A percentile compares a stretch with the other conserved stretches of the same genome.
Conservation (phyloP, 2,797 vertebrate genomes). For the Melanotaenia pygmaea region DNA sequence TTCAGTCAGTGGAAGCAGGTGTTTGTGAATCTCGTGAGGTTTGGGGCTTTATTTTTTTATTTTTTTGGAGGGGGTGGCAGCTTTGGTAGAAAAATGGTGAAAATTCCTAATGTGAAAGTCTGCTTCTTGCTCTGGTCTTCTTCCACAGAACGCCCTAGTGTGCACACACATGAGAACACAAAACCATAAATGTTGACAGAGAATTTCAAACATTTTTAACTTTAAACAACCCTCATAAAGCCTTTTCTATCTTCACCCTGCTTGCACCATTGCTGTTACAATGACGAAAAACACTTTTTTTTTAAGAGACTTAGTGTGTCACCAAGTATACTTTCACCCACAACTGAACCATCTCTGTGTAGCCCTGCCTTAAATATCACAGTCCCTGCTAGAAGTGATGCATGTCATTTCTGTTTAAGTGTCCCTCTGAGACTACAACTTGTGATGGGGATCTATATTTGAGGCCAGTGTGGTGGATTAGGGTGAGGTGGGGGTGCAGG, state of each 20-base stretch:
- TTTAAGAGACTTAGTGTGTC: background rate
- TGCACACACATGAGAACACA: constrained; percentile 20
- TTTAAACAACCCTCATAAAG: background rate
- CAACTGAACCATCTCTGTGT: constrained; percentile 28
- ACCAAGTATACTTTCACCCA: background rate
- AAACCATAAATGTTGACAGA: constrained; percentile 41
- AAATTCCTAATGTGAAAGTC: constrained; percentile 83
- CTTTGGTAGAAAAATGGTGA: constrained; percentile 63
- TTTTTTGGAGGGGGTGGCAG: background rate
- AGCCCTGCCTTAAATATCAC: constrained; percentile 37
- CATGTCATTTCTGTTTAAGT: constrained; percentile 54
- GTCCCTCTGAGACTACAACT: constrained; percentile 56
- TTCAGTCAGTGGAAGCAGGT: constrained; percentile 81
- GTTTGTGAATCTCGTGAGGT: constrained; percentile 77
- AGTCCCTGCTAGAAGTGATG: constrained; percentile 50
- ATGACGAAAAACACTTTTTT: constrained; percentile 8
- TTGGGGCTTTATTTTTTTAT: constrained; percentile 27
- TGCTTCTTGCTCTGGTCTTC: constrained; percentile 70
- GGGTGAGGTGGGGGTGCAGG: constrained; percentile 43
- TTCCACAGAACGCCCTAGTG: constrained; percentile 54
- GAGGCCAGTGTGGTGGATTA: constrained; percentile 61
- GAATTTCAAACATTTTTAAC: constrained; percentile 31
- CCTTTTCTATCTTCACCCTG: background rate
- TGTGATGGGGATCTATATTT: constrained; percentile 72
- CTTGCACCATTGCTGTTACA: constrained; percentile 15